phyloP scores from a whole-genome alignment of 2,888 invertebrate genomes.

The Hyles lineata region DNA sequence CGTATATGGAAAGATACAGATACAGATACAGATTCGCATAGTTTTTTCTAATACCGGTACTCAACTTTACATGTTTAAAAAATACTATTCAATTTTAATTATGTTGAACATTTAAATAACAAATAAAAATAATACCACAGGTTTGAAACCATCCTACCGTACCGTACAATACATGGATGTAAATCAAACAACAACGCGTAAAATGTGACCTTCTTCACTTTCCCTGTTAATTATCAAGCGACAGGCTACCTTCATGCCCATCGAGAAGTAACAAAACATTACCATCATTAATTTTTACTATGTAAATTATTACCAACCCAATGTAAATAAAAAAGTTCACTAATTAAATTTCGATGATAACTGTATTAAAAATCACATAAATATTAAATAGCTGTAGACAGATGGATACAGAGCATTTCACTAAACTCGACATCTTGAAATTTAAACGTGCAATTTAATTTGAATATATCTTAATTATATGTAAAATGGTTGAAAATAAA shows the following conservation, averaged over 20 bases:
- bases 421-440: slow-evolving; percentile 42
- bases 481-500: slow-evolving; percentile 43
- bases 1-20: no score
- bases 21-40: no score
- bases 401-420: background rate
- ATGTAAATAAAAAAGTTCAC: background rate
- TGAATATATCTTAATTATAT: slow-evolving; percentile 42
- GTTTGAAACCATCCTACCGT: no score
- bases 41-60: no score
- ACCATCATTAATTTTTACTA: slow-evolving; percentile 6
- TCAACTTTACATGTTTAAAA: no score
- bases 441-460: slow-evolving; percentile 49
- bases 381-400: slow-evolving; percentile 15
- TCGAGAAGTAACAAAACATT: slow-evolving; percentile 17
- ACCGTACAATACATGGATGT: no score
- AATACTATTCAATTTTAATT: no score
- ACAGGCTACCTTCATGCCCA: background rate
- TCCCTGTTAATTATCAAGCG: background rate
- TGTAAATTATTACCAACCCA: slow-evolving; percentile 7
- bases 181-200: background rate
- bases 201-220: background rate
- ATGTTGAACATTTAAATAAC: no score
- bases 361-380: slow-evolving; percentile 40
- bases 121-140: no score
- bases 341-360: slow-evolving; percentile 43